Evolutionary conservation across 2,797 vertebrate species (phyloP), one percentile per base, ranked within the genome.

Genomic region (Pangasius mekongensis): DNA sequence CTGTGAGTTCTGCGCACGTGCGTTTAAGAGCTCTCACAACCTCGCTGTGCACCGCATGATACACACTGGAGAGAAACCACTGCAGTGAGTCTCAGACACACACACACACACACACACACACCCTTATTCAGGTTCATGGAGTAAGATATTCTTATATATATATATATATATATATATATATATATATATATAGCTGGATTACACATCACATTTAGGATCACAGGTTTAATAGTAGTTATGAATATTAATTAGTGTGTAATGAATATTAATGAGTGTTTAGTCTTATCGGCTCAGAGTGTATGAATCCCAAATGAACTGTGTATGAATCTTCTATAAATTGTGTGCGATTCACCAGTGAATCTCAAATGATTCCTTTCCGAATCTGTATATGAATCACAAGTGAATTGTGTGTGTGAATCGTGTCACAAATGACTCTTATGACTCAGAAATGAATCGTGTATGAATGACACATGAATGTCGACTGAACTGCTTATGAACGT

Each of bases 21-120:
- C 98, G 56, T 99, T 99, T 93, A 99, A 99, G 95, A 99, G 98
- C 91, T 99, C 98, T 86, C 98, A 99, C 92, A 99, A 99, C 92
- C 94, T 99, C 94, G 98, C 98, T 0, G 98, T 99, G 89, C 98
- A 99, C 91, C 97, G 98, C 30, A 99, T 99, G 98, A 99, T 99
- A 93, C 98, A 99, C 93, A 99, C 98, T 0, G 98, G 98, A 95
- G 98, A 99, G 94, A 99, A 99, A 92, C 98, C 98, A 13, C 95
- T 99, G 74, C 98, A 99, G 98, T 99, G 83, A 97, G 98, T 98
- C 82, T 36, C 52, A 54, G 11, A 33, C 27, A 66, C 36, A 80
- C 56, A 33, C 47, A n/a, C 36, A 24, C 47, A 54, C 77, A 56
- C 52, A 30, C 76, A n/a, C 27, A 11, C 78, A 64, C 33, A 43